Conservation (phyloP, 2,797 vertebrate genomes). For the Glossophaga mutica region DNA sequence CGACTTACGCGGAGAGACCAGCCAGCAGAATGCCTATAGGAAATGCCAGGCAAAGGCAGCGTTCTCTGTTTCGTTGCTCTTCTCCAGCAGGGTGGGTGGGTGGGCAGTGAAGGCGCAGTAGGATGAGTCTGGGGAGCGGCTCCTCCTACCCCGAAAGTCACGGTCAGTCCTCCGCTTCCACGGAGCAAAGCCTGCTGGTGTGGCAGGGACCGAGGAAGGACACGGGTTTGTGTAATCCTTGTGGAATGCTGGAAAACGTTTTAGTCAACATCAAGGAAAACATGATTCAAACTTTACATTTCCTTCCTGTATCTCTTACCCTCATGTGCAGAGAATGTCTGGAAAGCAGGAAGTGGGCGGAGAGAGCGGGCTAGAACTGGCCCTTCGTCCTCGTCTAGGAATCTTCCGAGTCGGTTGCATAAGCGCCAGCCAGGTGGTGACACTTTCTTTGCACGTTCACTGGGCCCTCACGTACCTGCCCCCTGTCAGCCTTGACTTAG, state of each 20-base stretch:
- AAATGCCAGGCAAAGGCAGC: accelerated
- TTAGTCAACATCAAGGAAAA: background rate
- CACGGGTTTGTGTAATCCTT: no score
- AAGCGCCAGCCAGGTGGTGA: no score
- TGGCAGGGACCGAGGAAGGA: background rate
- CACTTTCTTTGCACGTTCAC: accelerated
- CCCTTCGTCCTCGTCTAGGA: accelerated
- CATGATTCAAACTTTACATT: background rate
- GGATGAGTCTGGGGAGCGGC: accelerated
- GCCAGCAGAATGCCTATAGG: accelerated
- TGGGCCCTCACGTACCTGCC: background rate
- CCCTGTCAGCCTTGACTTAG: background rate
- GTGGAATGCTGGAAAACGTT: background rate
- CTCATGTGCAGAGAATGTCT: background rate
- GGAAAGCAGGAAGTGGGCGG: background rate
- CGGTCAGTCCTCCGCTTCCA: background rate
- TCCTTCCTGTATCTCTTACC: background rate
- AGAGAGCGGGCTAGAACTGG: background rate
- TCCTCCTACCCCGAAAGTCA: background rate
- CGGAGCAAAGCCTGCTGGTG: accelerated
- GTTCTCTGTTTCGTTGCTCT: accelerated
- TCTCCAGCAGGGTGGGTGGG: background rate
- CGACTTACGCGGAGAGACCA: background rate
- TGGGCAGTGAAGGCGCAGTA: accelerated
- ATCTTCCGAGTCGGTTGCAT: accelerated